A percentile compares a stretch with the other conserved stretches of the same genome.
Conservation (phyloP, 1,140 invertebrate species). For the Drosophila kanapiae region DNA sequence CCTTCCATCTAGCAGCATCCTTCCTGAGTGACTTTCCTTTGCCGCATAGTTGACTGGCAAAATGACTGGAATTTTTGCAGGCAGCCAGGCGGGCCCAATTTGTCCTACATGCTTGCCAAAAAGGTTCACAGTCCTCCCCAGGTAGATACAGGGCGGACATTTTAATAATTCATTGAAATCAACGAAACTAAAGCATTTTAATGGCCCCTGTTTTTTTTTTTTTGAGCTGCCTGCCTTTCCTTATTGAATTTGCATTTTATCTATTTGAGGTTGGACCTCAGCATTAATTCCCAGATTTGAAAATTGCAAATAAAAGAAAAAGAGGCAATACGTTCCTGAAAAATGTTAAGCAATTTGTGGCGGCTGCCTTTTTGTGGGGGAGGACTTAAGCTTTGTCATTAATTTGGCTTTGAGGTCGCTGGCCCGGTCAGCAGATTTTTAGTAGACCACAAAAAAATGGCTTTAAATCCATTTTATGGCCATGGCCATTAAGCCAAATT, state of each 20-base stretch:
- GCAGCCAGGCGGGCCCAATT: slow-evolving; percentile 62
- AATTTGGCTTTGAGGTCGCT: slow-evolving; percentile 64
- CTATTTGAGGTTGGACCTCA: slow-evolving; percentile 12
- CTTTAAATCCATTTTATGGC: slow-evolving; percentile 79
- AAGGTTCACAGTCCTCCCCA: slow-evolving; percentile 11
- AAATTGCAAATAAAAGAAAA: slow-evolving; percentile 20
- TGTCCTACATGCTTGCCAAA: slow-evolving; percentile 70
- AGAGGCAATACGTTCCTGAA: slow-evolving; percentile 15
- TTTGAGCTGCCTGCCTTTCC: slow-evolving; percentile 12
- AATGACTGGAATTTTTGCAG: slow-evolving; percentile 64
- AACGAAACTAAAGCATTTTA: slow-evolving; percentile 38
- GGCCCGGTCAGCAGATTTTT: slow-evolving; percentile 66
- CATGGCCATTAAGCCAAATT: slow-evolving; percentile 59
- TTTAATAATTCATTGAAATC: slow-evolving; percentile 65
- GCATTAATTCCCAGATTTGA: slow-evolving; percentile 62
- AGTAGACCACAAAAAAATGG: slow-evolving; percentile 70
- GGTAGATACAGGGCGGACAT: slow-evolving; percentile 30
- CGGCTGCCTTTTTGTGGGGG: slow-evolving; percentile 10
- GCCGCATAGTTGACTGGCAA: slow-evolving; percentile 71
- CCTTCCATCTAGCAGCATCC: slow-evolving; percentile 37
- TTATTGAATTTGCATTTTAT: slow-evolving; percentile 74
- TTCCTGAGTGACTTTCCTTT: slow-evolving; percentile 41
- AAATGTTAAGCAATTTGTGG: slow-evolving; percentile 57
- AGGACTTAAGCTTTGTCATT: slow-evolving; percentile 68
- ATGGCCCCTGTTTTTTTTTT: slow-evolving; percentile 6